phyloP scores from a whole-genome alignment of 2,113 vertebrate genomes.

The Saimiri boliviensis region DNA sequence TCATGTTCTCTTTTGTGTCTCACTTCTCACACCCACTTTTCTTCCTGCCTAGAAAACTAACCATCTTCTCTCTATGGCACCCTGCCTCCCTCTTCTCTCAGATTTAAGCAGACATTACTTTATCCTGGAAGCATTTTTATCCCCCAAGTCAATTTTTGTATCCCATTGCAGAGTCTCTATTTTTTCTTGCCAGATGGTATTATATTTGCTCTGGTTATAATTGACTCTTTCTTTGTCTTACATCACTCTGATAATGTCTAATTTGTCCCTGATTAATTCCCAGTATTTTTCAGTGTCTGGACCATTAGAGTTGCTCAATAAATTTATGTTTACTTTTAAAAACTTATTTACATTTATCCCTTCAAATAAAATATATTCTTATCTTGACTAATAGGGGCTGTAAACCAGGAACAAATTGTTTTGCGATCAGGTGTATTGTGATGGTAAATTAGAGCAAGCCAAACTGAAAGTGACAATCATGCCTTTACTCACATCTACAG shows the following conservation, averaged over 20 bases:
- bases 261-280: not conserved
- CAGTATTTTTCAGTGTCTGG: not conserved
- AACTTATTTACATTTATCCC: not conserved
- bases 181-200: not conserved
- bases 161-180: not conserved
- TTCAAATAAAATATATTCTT: not conserved
- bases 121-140: not conserved
- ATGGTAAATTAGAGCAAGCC: not conserved
- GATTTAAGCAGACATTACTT: not conserved
- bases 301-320: not conserved
- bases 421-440: too few relatives aligned
- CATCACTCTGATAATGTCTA: not conserved
- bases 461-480: not conserved
- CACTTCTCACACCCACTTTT: not conserved
- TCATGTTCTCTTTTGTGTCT: not conserved
- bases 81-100: too few relatives aligned
- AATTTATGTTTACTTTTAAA: not conserved
- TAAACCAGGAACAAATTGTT: not conserved
- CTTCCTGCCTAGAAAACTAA: not conserved
- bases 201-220: not conserved
- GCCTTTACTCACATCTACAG: not conserved
- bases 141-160: not conserved
- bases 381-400: not conserved
- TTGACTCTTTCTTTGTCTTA: not conserved
- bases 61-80: not conserved